Conservation (phyloP, 2,888 invertebrate genomes). For the Teleiodes luculella region DNA sequence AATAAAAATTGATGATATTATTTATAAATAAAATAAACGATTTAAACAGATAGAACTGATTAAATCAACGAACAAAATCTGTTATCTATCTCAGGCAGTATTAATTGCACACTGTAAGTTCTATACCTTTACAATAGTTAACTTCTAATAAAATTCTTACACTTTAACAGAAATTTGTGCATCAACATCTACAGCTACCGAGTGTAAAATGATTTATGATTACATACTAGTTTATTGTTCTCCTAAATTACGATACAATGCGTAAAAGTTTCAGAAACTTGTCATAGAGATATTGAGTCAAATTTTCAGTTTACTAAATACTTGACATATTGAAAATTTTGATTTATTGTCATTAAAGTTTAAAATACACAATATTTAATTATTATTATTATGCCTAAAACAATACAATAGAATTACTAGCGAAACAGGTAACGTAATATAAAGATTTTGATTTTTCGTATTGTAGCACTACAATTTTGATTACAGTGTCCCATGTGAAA, state of each 20-base stretch:
- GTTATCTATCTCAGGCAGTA: slow-evolving; percentile 11
- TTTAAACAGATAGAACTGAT: neutral
- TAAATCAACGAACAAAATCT: too few relatives aligned
- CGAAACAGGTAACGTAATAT: too few relatives aligned
- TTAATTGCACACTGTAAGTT: slow-evolving; percentile 37
- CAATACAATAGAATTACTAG: too few relatives aligned
- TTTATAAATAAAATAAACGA: too few relatives aligned
- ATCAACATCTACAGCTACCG: slow-evolving; percentile 68
- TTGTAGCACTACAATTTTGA: too few relatives aligned
- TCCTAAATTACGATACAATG: slow-evolving; percentile 28
- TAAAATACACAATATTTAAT: too few relatives aligned
- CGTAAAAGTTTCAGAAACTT: slow-evolving; percentile 31
- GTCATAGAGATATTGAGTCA: neutral
- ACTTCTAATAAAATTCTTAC: slow-evolving; percentile 47
- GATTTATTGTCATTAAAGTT: slow-evolving; percentile 6
- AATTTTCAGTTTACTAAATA: neutral
- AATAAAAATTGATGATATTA: too few relatives aligned
- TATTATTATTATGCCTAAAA: too few relatives aligned
- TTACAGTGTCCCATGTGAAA: too few relatives aligned
- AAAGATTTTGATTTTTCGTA: too few relatives aligned
- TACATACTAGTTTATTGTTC: slow-evolving; percentile 33
- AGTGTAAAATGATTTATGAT: slow-evolving; percentile 57
- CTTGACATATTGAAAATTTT: neutral
- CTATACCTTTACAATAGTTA: slow-evolving; percentile 42
- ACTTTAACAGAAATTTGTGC: slow-evolving; percentile 63